Percentiles rank a stretch among this genome's conserved stretches.
These are phyloP conservation scores for Trissolcus brochymenae DNA, from an alignment of 2,888 invertebrate genomes.

Conservation along the genomic window DNA sequence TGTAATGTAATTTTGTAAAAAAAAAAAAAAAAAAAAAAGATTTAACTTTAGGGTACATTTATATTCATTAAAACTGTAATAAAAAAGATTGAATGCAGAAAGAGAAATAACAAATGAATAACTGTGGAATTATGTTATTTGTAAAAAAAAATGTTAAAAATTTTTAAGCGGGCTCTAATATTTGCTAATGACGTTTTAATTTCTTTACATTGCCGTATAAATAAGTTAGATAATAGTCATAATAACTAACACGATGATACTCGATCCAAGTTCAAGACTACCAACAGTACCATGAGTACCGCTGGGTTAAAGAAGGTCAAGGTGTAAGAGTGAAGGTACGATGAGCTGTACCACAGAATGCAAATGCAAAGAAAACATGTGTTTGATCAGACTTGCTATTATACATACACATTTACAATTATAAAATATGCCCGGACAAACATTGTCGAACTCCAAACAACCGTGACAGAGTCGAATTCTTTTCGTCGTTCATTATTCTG, in stretches of 20 bases:
- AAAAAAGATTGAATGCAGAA: no score
- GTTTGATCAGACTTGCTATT: slow-evolving; percentile 30
- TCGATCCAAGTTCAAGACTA: slow-evolving; percentile 51
- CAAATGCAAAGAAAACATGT: slow-evolving; percentile 43
- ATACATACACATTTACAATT: slow-evolving; percentile 29
- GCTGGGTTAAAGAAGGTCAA: slow-evolving; percentile 68
- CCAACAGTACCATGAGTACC: slow-evolving; percentile 29
- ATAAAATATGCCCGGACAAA: slow-evolving; percentile 10
- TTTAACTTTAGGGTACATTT: no score
- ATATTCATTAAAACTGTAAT: no score
- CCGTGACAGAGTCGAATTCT: slow-evolving; percentile 5
- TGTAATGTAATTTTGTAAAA: no score
- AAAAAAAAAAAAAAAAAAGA: no score
- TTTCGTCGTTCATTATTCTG: background rate
- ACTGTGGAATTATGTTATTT: no score
- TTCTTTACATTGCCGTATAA: background rate
- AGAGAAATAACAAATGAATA: no score
- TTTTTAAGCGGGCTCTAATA: no score
- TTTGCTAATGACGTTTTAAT: no score
- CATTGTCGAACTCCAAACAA: slow-evolving; percentile 14
- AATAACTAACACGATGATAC: slow-evolving; percentile 20
- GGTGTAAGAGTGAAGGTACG: slow-evolving; percentile 65
- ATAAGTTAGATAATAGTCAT: slow-evolving; percentile 4
- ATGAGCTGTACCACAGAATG: slow-evolving; percentile 45
- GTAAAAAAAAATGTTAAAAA: no score